Conservation (phyloP, 64 coral and sea anemone genomes). For the Cladopsammia gracilis region DNA sequence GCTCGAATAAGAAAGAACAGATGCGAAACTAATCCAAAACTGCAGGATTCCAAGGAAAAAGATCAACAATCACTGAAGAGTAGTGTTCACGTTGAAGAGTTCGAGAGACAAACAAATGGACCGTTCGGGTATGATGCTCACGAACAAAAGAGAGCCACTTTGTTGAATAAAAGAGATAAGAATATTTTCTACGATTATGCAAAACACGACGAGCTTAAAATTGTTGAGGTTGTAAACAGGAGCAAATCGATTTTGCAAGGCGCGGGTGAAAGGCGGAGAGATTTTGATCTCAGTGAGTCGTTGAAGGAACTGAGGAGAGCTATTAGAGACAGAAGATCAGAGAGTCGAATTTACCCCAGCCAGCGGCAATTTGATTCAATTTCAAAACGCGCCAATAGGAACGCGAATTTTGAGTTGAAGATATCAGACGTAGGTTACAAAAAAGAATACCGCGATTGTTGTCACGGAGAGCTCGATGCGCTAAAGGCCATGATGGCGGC, state of each 20-base stretch:
- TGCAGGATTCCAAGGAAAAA: not conserved
- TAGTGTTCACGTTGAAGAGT: not conserved
- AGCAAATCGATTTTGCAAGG: not conserved
- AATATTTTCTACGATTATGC: not conserved
- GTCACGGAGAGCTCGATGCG: not conserved
- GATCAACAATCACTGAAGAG: not conserved
- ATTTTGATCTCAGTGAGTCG: not conserved
- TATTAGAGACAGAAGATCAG: not conserved
- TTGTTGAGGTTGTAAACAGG: not conserved
- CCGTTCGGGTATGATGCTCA: not conserved
- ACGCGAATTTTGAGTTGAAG: not conserved
- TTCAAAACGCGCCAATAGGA: conserved; percentile 18
- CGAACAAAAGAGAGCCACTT: conserved; percentile 6
- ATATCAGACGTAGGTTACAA: not conserved
- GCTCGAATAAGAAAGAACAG: not conserved
- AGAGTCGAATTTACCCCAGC: not conserved
- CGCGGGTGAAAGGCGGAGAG: not conserved
- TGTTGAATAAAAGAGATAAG: not conserved
- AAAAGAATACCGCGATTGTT: not conserved
- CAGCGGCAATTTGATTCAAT: not conserved
- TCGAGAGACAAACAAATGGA: not conserved
- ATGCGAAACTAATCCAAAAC: not conserved
- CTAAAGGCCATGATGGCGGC: not conserved
- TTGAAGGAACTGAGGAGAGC: not conserved
- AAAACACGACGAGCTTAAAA: not conserved